Conservation (phyloP, 2,797 vertebrate genomes). For the Clangula hyemalis region DNA sequence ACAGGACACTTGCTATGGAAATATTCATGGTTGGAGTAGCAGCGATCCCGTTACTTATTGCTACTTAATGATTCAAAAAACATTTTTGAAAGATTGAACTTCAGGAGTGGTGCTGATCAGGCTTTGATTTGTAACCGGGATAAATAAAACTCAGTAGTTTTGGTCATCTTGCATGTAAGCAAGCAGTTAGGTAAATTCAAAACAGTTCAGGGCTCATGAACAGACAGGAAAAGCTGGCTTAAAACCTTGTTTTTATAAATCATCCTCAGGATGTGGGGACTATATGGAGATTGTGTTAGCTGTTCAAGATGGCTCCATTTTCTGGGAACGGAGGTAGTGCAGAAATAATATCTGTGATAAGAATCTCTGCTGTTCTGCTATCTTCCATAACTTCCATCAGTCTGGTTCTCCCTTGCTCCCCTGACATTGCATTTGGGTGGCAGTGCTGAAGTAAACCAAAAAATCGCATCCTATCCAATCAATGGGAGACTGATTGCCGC, state of each 20-base stretch:
- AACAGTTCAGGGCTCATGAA: not conserved
- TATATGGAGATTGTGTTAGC: not conserved
- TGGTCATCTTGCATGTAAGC: not conserved
- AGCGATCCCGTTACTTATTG: not conserved
- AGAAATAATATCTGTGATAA: not conserved
- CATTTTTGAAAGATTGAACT: not conserved
- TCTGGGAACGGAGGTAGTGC: not conserved
- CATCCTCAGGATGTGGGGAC: not conserved
- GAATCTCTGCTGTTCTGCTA: not conserved
- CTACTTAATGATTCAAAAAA: not conserved
- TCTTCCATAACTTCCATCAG: not conserved
- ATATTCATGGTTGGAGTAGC: not conserved
- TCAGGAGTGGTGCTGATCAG: not conserved
- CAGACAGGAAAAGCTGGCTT: not conserved
- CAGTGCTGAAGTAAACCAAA: not conserved
- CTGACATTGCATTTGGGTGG: not conserved
- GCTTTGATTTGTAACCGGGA: not conserved
- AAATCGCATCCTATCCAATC: rapidly evolving
- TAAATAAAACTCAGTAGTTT: not conserved
- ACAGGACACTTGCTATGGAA: not conserved
- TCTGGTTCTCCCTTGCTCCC: not conserved
- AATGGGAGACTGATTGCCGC: not conserved
- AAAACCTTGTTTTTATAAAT: not conserved
- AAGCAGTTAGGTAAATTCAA: not conserved
- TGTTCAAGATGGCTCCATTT: not conserved